Evolutionary conservation across 2,797 vertebrate genomes (phyloP).

Genomic region (Periparus ater): DNA sequence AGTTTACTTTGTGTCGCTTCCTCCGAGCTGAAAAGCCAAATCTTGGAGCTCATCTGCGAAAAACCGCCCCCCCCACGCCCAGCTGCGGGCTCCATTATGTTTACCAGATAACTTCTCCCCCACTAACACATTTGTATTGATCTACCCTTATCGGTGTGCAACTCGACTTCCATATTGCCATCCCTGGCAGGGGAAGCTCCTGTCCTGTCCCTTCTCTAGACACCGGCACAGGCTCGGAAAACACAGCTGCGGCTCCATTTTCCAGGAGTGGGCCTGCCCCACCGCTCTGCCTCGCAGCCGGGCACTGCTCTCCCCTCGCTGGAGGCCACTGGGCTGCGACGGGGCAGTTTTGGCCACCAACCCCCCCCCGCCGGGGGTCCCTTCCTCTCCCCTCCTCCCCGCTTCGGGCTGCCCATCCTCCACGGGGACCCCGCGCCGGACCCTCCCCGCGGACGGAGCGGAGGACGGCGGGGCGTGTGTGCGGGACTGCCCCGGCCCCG

Average conservation of each 20-base stretch:
- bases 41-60: slow-evolving; percentile 21
- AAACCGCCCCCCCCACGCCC: background rate
- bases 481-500: background rate
- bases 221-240: background rate
- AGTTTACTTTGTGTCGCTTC: background rate
- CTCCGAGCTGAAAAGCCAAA: slow-evolving; percentile 18
- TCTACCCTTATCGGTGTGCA: slow-evolving; percentile 47
- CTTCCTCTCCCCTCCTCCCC: background rate
- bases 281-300: background rate
- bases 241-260: slow-evolving; percentile 42
- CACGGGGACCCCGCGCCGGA: background rate
- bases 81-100: slow-evolving; percentile 31
- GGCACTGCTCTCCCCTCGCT: background rate
- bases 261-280: slow-evolving; percentile 16
- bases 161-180: slow-evolving; percentile 47
- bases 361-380: background rate
- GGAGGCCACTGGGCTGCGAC: background rate
- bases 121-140: slow-evolving; percentile 14
- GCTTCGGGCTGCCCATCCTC: background rate
- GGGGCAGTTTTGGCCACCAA: background rate
- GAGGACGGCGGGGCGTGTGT: background rate
- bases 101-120: slow-evolving; percentile 54
- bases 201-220: slow-evolving; percentile 36
- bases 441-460: background rate
- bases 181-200: slow-evolving; percentile 35